Conservation (phyloP, 1,140 invertebrate genomes). For the Homalodisca vitripennis region DNA sequence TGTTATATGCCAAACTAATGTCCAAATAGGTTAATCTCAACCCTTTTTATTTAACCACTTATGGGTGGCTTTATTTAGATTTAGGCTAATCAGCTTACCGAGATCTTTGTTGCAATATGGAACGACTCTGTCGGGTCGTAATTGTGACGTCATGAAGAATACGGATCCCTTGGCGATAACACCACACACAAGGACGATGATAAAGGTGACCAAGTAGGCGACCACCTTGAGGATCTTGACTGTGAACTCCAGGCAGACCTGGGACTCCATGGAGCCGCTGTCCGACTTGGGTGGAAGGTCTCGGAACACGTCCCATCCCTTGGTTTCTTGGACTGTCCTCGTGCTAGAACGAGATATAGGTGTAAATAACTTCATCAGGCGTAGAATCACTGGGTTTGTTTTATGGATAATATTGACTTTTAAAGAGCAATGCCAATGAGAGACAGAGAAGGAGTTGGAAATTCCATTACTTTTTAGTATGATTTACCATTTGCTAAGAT, state of each 20-base stretch:
- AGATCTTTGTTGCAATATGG: conserved; percentile 80
- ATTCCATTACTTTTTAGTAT: too few relatives aligned
- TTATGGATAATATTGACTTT: too few relatives aligned
- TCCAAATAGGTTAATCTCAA: too few relatives aligned
- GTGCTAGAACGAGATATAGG: conserved; percentile 56
- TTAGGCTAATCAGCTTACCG: too few relatives aligned
- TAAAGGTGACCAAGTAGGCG: conserved; percentile 81
- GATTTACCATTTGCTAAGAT: too few relatives aligned
- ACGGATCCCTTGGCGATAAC: conserved; percentile 84
- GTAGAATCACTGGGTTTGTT: too few relatives aligned
- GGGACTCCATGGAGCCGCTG: conserved; percentile 84
- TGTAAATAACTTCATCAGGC: too few relatives aligned
- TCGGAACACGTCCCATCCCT: conserved; percentile 95
- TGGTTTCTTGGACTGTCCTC: conserved; percentile 80
- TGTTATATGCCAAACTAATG: too few relatives aligned
- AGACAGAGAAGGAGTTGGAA: too few relatives aligned
- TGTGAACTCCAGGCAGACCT: conserved; percentile 80
- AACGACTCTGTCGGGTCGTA: conserved; percentile 69
- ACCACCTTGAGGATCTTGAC: conserved; percentile 83
- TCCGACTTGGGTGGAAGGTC: conserved; percentile 85
- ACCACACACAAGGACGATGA: conserved; percentile 77
- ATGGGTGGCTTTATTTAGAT: too few relatives aligned
- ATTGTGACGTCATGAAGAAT: conserved; percentile 89
- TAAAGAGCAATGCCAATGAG: too few relatives aligned
- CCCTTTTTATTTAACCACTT: too few relatives aligned